Conservation (phyloP, 2,888 invertebrate genomes). For the Scrobipalpa atriplicella region DNA sequence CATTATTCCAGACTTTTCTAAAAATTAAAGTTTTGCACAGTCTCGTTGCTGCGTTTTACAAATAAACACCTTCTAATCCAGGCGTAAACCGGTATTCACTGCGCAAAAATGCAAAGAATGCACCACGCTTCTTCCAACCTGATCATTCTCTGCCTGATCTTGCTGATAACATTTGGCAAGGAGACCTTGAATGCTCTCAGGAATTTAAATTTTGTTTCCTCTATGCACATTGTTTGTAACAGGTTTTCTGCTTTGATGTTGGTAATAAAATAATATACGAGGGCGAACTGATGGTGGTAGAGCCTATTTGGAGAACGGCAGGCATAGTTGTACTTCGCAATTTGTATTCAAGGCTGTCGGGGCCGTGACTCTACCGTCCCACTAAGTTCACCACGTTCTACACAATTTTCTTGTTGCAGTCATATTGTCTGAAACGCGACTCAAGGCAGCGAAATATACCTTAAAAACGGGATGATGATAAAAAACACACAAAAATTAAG, state of each 20-base stretch:
- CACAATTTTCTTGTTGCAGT: neutral
- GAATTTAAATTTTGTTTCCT: neutral
- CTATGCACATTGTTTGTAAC: neutral
- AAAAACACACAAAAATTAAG: neutral
- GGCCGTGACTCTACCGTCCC: constrained; percentile 9
- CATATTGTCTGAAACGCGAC: neutral
- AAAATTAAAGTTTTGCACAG: neutral
- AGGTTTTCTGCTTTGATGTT: too few relatives aligned
- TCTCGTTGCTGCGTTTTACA: neutral
- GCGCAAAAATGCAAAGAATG: constrained; percentile 41
- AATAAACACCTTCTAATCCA: constrained; percentile 19
- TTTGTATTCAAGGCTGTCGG: constrained; percentile 2
- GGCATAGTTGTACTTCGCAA: constrained; percentile 1
- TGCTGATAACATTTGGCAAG: neutral
- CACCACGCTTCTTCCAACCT: constrained; percentile 25
- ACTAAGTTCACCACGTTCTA: neutral
- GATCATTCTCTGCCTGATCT: constrained; percentile 4
- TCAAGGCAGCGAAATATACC: neutral
- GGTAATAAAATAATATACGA: neutral
- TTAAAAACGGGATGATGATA: neutral
- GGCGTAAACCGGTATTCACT: constrained; percentile 33
- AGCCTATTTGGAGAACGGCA: constrained; percentile 1
- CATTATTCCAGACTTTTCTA: too few relatives aligned
- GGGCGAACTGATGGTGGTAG: neutral
- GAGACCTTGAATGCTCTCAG: neutral